Evolutionary conservation across 2,888 invertebrate species (phyloP).

Genomic region (Eupelmus urozonus): DNA sequence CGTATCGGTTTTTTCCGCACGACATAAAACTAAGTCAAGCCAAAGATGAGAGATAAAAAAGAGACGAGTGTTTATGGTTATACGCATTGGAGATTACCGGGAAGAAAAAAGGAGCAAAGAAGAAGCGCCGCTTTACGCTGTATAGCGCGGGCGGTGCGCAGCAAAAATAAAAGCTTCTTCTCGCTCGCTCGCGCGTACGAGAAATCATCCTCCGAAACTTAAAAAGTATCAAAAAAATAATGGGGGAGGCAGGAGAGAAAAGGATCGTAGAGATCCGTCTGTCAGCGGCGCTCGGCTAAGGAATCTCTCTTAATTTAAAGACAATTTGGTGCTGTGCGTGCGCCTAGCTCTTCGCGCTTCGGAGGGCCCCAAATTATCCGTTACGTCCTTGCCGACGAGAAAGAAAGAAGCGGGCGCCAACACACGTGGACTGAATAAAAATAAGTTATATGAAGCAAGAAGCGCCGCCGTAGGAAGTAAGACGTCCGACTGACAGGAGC

Average conservation of each 20-base stretch:
- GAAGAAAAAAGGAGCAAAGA: conserved; percentile 13
- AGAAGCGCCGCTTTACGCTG: too few relatives aligned
- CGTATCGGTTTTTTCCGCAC: conserved; percentile 56
- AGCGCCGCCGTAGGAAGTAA: neutral
- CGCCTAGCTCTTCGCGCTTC: neutral
- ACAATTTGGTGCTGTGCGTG: conserved; percentile 31
- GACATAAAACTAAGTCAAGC: conserved; percentile 59
- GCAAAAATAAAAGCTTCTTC: too few relatives aligned
- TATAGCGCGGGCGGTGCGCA: neutral
- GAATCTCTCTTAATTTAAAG: conserved; percentile 48
- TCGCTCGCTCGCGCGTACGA: neutral
- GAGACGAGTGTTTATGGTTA: conserved; percentile 58
- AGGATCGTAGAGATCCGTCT: conserved; percentile 2
- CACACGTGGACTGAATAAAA: conserved; percentile 58
- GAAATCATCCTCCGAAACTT: too few relatives aligned
- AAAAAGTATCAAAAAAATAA: neutral
- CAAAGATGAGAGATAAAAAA: conserved; percentile 60
- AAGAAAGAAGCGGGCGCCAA: conserved; percentile 7
- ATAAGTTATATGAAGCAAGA: conserved; percentile 35
- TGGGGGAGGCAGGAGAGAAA: neutral
- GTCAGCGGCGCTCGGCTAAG: neutral
- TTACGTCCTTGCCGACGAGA: conserved; percentile 17
- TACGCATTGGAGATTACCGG: conserved; percentile 51
- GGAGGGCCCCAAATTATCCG: conserved; percentile 25
- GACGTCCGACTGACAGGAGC: conserved; percentile 33